Evolutionary conservation across 2,113 vertebrate species (phyloP), one percentile per base, ranked within the genome.

Genomic region (Beaufortia kweichowensis): DNA sequence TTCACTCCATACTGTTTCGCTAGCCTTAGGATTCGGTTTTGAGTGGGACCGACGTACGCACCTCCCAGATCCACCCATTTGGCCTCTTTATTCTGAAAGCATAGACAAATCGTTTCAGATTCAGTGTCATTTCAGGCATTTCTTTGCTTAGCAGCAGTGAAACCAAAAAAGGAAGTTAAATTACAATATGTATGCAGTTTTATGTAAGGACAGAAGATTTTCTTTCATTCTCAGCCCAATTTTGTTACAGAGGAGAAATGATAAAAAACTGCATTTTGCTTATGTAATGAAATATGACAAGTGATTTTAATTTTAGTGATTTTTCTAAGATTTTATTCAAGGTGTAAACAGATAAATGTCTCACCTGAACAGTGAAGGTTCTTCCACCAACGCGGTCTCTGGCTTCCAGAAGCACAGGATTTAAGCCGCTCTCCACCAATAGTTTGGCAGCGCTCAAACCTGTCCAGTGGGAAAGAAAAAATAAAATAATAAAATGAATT

Each of bases 21-120:
- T 78, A 99, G 82, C 21, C 97, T 88, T 59, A 99, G 88, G 65
- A 99, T 91, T 64, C 94, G 94, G 85, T 99, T 98, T 85, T 99
- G 97, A 10, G 97, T 99, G 41, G 97, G 97, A 0, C 97, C 97
- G 63, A 99, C 83, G 0, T 99, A 99, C 12, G 97, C 94, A 78
- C 97, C 97, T 46, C 97, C 97, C 60, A 99, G 92, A 82, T 99
- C 97, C 59, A 98, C 96, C 81, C 96, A 98, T 83, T 97, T 96
- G 75, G 94, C 91, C 78, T 96, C 90, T 77, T 95, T 93, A 81
- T 97, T 99, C 97, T 99, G 85, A 81, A 89, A 86, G 81, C 21
- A 53, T 82, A 73, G 57, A 72, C 74, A 4, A 2, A 59, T 55
- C 31, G 21, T 28, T 41, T 5, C 9, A 64, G 12, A 63, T 63